Base-by-base conservation (phyloP, 2,888 invertebrate genomes). In the Sinohyriopsis cumingii region DNA sequence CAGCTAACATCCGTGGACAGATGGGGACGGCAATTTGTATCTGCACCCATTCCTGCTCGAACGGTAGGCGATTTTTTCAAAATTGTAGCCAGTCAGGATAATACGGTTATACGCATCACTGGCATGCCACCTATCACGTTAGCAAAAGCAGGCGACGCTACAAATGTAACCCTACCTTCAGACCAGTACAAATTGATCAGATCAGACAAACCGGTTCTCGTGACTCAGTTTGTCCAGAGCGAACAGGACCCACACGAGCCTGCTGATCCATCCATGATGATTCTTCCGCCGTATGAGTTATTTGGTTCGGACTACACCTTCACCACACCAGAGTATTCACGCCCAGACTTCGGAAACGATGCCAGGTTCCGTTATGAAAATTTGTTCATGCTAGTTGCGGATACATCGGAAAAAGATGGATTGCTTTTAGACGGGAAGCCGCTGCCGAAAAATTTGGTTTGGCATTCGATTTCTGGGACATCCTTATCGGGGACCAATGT, bases 1-100 rank as follows among this genome's bases (percentile, higher is more conserved):
- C 80, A 83, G 75, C 56, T 86, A 61, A 75, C 79, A 15, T 82
- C 86, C 0, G 69, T 82, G 1, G 78, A 81, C 59, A 80, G 81
- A 33, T 87, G 87, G 87, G 86, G 87, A 18, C 78, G 76, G 53
- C 67, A 77, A 56, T 87, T 85, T 75, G 73, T 83, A 45, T 81
- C 82, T 9, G 84, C 82, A 5, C 85, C 85, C 20, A 80, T 85
- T 15, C 83, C 86, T 3, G 79, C 77, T 59, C 72, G 85, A 56
- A 79, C 80, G 6, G 77, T 77, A 2, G 86, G 86, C 5, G 86
- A 87, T 67, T 67, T 84, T 25, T 81, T 82, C 67, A 71, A 81
- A 61, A 67, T 87, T 0, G 69, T 78, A 71, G 78, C 82, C 4
- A 76, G 79, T 0, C 77, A 76, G 61, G 75, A 75, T 54, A 64